phyloP scores from a whole-genome alignment of 2,888 invertebrate genomes.

The Drosophila lutescens region DNA sequence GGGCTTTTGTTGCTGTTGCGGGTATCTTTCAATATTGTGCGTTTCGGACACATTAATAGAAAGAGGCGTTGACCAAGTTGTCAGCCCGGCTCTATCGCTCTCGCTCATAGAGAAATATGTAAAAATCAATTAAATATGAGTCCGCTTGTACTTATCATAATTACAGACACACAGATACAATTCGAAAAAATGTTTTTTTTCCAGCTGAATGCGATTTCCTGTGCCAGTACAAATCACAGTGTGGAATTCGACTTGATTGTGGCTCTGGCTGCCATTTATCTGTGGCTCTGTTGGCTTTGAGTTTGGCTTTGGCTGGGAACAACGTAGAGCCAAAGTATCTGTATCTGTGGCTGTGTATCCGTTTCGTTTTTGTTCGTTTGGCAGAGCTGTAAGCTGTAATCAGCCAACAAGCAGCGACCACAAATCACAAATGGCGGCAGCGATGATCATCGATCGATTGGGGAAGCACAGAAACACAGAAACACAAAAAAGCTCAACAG shows the following conservation, averaged over 20 bases:
- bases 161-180: slow-evolving; percentile 62
- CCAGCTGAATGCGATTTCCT: slow-evolving; percentile 68
- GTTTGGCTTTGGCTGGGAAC: slow-evolving; percentile 37
- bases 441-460: slow-evolving; percentile 36
- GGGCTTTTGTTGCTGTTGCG: slow-evolving; percentile 31
- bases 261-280: slow-evolving; percentile 64
- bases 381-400: slow-evolving; percentile 65
- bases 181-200: slow-evolving; percentile 11
- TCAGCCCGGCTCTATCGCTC: slow-evolving; percentile 49
- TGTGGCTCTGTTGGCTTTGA: slow-evolving; percentile 37
- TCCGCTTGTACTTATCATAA: slow-evolving; percentile 73
- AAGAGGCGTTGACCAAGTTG: slow-evolving; percentile 64
- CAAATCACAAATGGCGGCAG: slow-evolving; percentile 75
- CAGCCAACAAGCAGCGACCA: slow-evolving; percentile 53
- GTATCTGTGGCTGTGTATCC: slow-evolving; percentile 65
- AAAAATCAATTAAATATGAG: slow-evolving; percentile 73
- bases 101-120: slow-evolving; percentile 30
- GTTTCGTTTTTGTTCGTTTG: slow-evolving; percentile 56
- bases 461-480: slow-evolving; percentile 14
- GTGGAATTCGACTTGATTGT: slow-evolving; percentile 68
- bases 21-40: slow-evolving; percentile 58
- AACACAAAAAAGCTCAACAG: neutral
- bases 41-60: slow-evolving; percentile 75
- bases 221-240: slow-evolving; percentile 67
- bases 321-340: slow-evolving; percentile 39